Evolutionary conservation across 2,797 vertebrate genomes (phyloP).

Genomic region (Paramormyrops hopkinsi): DNA sequence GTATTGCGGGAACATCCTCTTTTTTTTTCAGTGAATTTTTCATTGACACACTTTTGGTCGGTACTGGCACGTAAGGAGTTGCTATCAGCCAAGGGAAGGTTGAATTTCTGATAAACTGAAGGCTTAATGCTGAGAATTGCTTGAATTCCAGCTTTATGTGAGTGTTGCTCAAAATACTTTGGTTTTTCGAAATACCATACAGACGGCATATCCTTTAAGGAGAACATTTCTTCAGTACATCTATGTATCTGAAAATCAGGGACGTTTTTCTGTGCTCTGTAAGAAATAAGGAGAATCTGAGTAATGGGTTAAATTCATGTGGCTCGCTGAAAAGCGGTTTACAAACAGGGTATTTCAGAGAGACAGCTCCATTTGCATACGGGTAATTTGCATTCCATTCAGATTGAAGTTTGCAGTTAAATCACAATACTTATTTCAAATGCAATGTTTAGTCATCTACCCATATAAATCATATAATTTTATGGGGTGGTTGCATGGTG

Average conservation of each 20-base stretch:
- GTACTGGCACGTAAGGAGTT: neutral
- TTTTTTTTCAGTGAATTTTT: neutral
- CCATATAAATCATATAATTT: neutral
- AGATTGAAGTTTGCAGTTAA: neutral
- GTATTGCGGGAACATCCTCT: neutral
- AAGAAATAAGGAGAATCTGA: neutral
- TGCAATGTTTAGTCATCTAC: neutral
- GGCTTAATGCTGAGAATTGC: neutral
- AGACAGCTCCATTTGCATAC: neutral
- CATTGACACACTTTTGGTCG: neutral
- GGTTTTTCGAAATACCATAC: neutral
- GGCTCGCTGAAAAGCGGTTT: neutral
- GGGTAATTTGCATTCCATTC: neutral
- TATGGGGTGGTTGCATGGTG: neutral
- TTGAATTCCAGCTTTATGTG: neutral
- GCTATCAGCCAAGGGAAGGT: neutral
- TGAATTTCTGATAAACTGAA: slow-evolving; percentile 1
- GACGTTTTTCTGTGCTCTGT: neutral
- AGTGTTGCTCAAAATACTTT: neutral
- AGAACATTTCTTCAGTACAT: neutral
- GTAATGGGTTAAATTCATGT: neutral
- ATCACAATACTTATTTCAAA: neutral
- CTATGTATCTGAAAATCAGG: neutral
- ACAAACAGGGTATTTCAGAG: neutral
- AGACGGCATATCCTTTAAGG: neutral